These are phyloP conservation scores for Haliclona indistincta DNA, from an alignment of 37 sponge, comb jelly and placozoan species.

Conservation along the genomic window DNA sequence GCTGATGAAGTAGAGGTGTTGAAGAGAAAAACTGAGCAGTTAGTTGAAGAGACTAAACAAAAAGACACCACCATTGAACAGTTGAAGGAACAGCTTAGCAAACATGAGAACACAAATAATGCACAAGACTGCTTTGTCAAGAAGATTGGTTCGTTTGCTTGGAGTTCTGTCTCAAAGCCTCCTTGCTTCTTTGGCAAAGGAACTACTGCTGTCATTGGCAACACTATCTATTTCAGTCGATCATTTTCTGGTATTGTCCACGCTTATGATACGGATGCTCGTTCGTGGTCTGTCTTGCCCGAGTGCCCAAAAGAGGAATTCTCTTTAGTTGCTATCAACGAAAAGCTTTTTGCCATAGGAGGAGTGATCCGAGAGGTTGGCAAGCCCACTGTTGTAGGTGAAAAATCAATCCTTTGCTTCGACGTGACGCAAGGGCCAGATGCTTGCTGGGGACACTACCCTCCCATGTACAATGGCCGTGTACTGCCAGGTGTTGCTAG, in stretches of 20 bases:
- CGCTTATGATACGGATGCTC: not conserved
- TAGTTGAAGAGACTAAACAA: too few species aligned
- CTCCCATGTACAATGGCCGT: not conserved
- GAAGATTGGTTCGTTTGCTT: not conserved
- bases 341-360: not conserved
- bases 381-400: too few species aligned
- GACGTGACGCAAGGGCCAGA: not conserved
- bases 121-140: too few species aligned
- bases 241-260: not conserved
- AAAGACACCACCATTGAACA: too few species aligned
- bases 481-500: slow-evolving; percentile 1
- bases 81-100: too few species aligned
- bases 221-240: not conserved
- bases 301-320: slow-evolving; percentile 4
- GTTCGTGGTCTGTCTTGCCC: slow-evolving; percentile 8
- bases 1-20: too few species aligned
- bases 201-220: not conserved
- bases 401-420: too few species aligned
- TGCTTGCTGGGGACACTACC: not conserved
- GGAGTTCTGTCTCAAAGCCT: not conserved
- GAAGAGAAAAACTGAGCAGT: too few species aligned
- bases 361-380: not conserved
- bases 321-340: not conserved
- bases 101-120: too few species aligned
- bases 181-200: slow-evolving; percentile 1